Evolutionary conservation across 2,113 vertebrate genomes (phyloP).

Genomic region (Rutilus rutilus): DNA sequence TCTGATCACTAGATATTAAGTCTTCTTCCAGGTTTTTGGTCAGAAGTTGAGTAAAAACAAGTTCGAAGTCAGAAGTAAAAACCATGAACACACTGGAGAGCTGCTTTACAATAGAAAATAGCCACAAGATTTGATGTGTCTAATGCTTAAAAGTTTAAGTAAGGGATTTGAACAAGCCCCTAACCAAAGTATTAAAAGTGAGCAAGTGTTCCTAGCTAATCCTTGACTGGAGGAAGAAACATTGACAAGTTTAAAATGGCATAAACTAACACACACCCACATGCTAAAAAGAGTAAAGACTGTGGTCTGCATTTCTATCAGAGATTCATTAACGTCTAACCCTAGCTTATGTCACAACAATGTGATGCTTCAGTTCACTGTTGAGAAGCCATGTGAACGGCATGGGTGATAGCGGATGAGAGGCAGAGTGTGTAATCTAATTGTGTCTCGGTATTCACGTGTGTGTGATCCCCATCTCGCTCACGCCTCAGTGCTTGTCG

Average conservation of each 20-base stretch:
- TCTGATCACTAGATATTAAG: no score
- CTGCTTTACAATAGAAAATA: no score
- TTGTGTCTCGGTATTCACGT: not conserved
- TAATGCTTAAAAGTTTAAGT: not conserved
- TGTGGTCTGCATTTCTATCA: slow-evolving; percentile 2
- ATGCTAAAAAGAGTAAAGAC: not conserved
- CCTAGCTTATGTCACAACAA: slow-evolving; percentile 9
- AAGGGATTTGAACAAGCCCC: not conserved
- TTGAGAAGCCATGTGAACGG: not conserved
- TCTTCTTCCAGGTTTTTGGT: no score
- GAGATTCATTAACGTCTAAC: slow-evolving; percentile 15
- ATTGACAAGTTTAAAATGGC: not conserved
- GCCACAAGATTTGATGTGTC: no score
- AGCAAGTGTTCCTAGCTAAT: not conserved
- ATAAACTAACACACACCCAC: not conserved
- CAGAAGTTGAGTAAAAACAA: no score
- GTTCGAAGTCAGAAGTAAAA: no score
- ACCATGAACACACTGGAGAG: no score
- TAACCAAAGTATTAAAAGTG: not conserved
- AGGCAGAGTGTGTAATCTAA: slow-evolving; percentile 26
- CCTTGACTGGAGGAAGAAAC: not conserved
- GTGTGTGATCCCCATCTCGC: not conserved
- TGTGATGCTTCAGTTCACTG: slow-evolving; percentile 22
- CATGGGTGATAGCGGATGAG: not conserved
- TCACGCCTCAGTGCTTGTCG: not conserved